A percentile compares a stretch with the other conserved stretches of the same genome.
Evolutionary conservation across 2,797 vertebrate genomes (phyloP).

Genomic region (Lophura swinhoii): DNA sequence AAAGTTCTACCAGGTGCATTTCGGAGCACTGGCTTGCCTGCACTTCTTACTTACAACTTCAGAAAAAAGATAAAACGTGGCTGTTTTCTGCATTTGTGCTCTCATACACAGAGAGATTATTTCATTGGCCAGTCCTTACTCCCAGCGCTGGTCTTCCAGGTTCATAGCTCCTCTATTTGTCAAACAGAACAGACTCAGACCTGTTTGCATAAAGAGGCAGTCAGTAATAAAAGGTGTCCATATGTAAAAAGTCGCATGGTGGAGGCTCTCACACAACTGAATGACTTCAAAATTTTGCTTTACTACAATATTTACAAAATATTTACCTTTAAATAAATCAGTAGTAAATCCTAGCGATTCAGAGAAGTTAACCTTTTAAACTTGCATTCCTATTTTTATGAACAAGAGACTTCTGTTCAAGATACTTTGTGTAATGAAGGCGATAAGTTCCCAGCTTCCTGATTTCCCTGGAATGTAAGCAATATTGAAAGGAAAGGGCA

Average conservation of each 20-base stretch:
- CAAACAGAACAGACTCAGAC: background rate
- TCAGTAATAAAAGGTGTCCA: background rate
- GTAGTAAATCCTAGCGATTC: background rate
- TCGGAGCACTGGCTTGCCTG: background rate
- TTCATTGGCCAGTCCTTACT: background rate
- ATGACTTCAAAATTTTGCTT: background rate
- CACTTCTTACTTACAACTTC: background rate
- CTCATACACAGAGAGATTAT: background rate
- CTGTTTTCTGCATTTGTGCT: background rate
- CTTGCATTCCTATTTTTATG: background rate
- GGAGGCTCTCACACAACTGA: background rate
- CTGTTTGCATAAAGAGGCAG: background rate
- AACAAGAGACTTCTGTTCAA: conserved; percentile 19
- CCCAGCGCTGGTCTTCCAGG: background rate
- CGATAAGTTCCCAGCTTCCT: conserved; percentile 21
- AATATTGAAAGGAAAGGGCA: conserved; percentile 26
- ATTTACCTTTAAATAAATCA: conserved; percentile 7
- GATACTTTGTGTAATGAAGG: background rate
- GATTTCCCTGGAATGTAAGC: background rate
- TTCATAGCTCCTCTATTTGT: background rate
- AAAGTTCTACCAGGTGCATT: background rate
- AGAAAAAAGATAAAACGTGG: background rate
- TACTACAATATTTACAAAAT: background rate
- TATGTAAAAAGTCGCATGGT: background rate
- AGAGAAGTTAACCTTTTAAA: background rate